Conservation (phyloP, 1,140 invertebrate genomes). For the Cydia fagiglandana region DNA sequence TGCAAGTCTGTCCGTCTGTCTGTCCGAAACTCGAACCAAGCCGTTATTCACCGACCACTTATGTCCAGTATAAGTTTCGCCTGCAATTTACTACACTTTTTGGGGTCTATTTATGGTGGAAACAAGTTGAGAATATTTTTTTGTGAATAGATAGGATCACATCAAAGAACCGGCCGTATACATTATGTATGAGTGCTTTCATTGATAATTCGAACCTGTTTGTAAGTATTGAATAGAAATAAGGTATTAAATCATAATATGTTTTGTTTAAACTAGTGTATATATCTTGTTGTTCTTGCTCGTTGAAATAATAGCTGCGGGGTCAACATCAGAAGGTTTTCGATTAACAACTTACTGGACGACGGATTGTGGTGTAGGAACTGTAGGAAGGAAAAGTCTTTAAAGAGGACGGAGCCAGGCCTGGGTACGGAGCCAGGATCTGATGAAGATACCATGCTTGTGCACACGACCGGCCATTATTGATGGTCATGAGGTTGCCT, state of each 20-base stretch:
- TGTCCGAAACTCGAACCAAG: slow-evolving; percentile 48
- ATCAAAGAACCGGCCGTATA: slow-evolving; percentile 5
- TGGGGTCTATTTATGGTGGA: neutral
- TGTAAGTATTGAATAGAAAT: neutral
- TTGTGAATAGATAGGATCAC: slow-evolving; percentile 1
- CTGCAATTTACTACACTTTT: neutral
- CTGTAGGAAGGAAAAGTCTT: no score
- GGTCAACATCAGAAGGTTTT: neutral
- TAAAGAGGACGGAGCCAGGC: no score
- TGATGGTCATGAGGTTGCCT: no score
- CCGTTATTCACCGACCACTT: neutral
- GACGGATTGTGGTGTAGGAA: no score
- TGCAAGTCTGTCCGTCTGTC: slow-evolving; percentile 44
- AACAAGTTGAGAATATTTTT: neutral
- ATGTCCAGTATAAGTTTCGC: neutral
- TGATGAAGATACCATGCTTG: no score
- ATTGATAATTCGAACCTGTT: slow-evolving; percentile 8
- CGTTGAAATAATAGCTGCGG: no score
- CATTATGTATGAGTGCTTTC: slow-evolving; percentile 1
- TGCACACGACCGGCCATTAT: no score
- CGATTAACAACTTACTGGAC: no score
- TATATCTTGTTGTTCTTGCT: neutral
- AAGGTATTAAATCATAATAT: neutral
- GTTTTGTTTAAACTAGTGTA: neutral
- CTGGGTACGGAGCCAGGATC: no score